Conservation (phyloP, 2,888 invertebrate genomes). For the Nasonia oneida region DNA sequence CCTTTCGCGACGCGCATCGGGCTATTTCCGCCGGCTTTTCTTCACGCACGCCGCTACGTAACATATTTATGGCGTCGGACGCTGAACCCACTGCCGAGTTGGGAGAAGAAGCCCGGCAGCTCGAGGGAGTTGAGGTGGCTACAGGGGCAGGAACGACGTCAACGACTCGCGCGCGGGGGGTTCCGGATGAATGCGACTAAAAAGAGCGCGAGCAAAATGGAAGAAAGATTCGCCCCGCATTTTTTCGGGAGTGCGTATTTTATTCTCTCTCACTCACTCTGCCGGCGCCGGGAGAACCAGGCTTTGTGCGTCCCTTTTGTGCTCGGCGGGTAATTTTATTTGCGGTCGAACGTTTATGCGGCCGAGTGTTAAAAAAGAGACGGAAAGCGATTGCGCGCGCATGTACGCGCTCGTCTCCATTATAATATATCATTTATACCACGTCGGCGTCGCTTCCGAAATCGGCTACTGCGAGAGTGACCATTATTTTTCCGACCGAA, state of each 20-base stretch:
- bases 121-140: not conserved
- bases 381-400: not conserved
- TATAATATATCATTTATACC: too few relatives aligned
- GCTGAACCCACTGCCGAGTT: not conserved
- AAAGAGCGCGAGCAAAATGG: conserved; percentile 23
- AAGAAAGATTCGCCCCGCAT: conserved; percentile 29
- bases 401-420: not conserved
- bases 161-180: not conserved
- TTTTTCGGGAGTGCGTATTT: conserved; percentile 26
- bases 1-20: not conserved
- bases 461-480: too few relatives aligned
- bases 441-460: too few relatives aligned
- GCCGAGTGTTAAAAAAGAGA: not conserved
- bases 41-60: conserved; percentile 6
- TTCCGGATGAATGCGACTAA: conserved; percentile 35
- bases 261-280: too few relatives aligned
- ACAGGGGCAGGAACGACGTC: not conserved
- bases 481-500: not conserved
- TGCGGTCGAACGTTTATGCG: conserved; percentile 67
- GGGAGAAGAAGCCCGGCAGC: not conserved
- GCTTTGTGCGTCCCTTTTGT: conserved; percentile 10
- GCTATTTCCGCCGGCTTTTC: conserved; percentile 1
- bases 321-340: conserved; percentile 65
- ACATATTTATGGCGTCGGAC: conserved; percentile 35
- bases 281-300: not conserved